Conservation (phyloP, 2,888 invertebrate species). For the Synanthedon andrenaeformis region DNA sequence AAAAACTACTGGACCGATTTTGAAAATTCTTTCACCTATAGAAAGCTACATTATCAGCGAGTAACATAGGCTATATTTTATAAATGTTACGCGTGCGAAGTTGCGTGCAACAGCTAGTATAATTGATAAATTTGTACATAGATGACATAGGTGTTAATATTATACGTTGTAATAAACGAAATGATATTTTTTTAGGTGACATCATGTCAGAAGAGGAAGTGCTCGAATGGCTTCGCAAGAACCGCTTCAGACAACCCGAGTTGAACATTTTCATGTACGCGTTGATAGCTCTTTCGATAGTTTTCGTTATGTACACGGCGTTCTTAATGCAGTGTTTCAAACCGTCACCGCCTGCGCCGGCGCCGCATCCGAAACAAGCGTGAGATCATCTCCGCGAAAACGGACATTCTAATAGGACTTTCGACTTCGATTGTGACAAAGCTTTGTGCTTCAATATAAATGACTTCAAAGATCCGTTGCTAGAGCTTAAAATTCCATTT, state of each 20-base stretch:
- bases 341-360: constrained; percentile 73
- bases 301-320: constrained; percentile 90
- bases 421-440: neutral
- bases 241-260: constrained; percentile 92
- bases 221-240: constrained; percentile 92
- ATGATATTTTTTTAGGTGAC: constrained; percentile 72
- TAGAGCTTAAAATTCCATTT: neutral
- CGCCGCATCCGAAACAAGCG: constrained; percentile 76
- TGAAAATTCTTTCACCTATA: no score
- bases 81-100: no score
- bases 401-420: neutral
- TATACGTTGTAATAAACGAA: neutral
- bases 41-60: no score
- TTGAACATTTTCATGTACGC: constrained; percentile 95
- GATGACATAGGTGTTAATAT: neutral
- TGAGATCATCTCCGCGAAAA: constrained; percentile 32
- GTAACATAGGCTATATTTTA: no score
- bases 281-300: constrained; percentile 84
- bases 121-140: no score
- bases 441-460: neutral
- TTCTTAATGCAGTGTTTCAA: constrained; percentile 93
- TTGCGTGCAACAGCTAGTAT: no score
- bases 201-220: constrained; percentile 87
- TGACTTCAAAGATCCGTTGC: neutral
- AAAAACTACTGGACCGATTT: no score